phyloP scores from a whole-genome alignment of 2,113 vertebrate genomes.

The Lycocorax pyrrhopterus region DNA sequence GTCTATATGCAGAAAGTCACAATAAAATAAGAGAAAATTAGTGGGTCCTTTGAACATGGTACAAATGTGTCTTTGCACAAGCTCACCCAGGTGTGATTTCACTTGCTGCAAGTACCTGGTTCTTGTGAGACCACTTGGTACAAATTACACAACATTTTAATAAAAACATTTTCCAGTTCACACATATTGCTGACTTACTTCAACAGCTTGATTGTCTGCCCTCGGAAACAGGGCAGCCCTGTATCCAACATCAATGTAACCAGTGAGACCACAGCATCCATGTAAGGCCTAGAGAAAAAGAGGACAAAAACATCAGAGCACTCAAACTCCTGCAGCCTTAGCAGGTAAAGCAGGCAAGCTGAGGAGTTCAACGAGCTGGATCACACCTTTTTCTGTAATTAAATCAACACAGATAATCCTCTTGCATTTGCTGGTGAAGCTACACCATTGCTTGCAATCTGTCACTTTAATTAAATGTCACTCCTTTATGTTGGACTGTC shows the following conservation, averaged over 20 bases:
- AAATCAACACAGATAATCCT: constrained; percentile 20
- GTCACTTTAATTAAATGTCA: constrained; percentile 11
- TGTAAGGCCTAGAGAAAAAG: constrained; percentile 83
- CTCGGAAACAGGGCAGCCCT: constrained; percentile 93
- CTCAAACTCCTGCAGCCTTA: neutral
- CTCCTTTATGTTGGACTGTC: neutral
- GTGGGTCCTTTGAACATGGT: neutral
- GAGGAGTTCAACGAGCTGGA: neutral
- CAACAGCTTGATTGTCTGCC: constrained; percentile 94
- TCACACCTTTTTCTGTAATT: constrained; percentile 23
- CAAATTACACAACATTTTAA: neutral
- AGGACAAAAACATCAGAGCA: neutral
- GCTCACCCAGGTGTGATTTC: neutral
- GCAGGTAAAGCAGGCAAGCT: neutral
- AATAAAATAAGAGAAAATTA: neutral
- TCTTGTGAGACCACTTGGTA: neutral
- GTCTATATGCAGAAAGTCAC: constrained; percentile 62
- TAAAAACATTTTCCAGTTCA: neutral
- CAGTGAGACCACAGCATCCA: constrained; percentile 94
- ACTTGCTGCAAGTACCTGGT: neutral
- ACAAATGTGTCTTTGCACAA: neutral
- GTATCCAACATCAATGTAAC: constrained; percentile 93
- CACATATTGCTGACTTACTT: constrained; percentile 80
- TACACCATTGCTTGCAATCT: neutral
- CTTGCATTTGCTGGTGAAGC: neutral